Evolutionary conservation across 1,140 invertebrate genomes (phyloP).

Genomic region (Dysdera silvatica): DNA sequence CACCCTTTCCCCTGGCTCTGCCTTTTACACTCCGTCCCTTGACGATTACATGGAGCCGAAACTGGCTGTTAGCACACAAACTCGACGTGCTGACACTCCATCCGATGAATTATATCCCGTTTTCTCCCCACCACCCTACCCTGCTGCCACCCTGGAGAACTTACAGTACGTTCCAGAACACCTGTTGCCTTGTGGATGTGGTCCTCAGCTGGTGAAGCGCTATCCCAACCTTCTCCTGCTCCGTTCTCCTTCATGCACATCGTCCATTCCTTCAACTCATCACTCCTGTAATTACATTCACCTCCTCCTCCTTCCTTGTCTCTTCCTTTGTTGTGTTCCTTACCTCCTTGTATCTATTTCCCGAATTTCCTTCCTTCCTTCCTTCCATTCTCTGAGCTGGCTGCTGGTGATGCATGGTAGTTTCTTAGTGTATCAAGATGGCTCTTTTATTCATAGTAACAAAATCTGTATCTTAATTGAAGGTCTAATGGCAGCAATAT

Average conservation of each 20-base stretch:
- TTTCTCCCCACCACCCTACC: conserved; percentile 68
- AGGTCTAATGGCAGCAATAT: no score
- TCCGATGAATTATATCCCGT: conserved; percentile 65
- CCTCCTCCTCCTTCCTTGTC: no score
- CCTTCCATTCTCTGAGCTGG: no score
- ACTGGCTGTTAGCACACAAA: conserved; percentile 30
- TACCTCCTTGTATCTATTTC: no score
- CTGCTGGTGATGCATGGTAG: no score
- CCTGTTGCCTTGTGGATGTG: conserved; percentile 34
- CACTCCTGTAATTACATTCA: conserved; percentile 62
- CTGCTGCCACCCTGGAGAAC: conserved; percentile 29
- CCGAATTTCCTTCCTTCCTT: no score
- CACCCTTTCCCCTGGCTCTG: conserved; percentile 67
- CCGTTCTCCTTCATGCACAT: background rate
- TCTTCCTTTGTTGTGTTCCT: no score
- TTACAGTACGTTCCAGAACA: conserved; percentile 15
- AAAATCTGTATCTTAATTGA: no score
- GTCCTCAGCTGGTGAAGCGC: conserved; percentile 29
- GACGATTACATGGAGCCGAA: conserved; percentile 76
- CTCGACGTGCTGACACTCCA: conserved; percentile 31
- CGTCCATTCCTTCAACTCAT: conserved; percentile 50
- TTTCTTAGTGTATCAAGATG: no score
- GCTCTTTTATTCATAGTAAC: no score
- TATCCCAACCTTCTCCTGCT: conserved; percentile 7
- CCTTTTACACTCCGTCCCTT: conserved; percentile 68